A percentile compares a stretch with the other conserved stretches of the same genome.
These are phyloP conservation scores for Octopus sinensis DNA, from an alignment of 1,140 invertebrate species.

Conservation along the genomic window DNA sequence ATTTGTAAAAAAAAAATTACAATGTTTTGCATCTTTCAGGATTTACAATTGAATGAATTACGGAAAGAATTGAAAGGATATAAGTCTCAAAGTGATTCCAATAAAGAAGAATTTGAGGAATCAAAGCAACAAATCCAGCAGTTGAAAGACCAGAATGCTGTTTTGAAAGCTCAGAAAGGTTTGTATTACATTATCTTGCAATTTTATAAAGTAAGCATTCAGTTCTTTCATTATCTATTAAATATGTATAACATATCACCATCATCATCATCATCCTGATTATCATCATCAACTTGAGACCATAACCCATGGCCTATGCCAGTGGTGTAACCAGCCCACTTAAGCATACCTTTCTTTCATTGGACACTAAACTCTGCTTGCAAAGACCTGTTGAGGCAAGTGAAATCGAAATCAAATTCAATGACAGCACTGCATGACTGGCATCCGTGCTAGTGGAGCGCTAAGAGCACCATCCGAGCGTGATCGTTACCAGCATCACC, in stretches of 20 bases:
- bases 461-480: too few species aligned
- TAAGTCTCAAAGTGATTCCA: conserved; percentile 37
- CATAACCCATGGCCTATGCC: not conserved
- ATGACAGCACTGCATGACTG: too few species aligned
- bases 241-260: not conserved
- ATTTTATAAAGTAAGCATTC: not conserved
- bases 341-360: conserved; percentile 1
- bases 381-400: too few species aligned
- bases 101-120: conserved; percentile 69
- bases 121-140: conserved; percentile 70
- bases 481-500: too few species aligned
- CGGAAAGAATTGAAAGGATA: conserved; percentile 56
- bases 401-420: too few species aligned
- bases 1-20: too few species aligned
- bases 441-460: too few species aligned
- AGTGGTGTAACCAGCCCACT: not conserved
- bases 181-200: not conserved
- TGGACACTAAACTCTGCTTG: not conserved
- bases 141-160: conserved; percentile 81
- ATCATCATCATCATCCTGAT: not conserved
- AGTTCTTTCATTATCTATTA: not conserved
- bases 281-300: not conserved
- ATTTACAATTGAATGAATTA: conserved; percentile 69
- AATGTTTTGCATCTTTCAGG: conserved; percentile 37
- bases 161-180: conserved; percentile 74